Percentiles rank a stretch among this genome's conserved stretches.
Conservation (phyloP, 2,113 vertebrate species). For the Numida meleagris region DNA sequence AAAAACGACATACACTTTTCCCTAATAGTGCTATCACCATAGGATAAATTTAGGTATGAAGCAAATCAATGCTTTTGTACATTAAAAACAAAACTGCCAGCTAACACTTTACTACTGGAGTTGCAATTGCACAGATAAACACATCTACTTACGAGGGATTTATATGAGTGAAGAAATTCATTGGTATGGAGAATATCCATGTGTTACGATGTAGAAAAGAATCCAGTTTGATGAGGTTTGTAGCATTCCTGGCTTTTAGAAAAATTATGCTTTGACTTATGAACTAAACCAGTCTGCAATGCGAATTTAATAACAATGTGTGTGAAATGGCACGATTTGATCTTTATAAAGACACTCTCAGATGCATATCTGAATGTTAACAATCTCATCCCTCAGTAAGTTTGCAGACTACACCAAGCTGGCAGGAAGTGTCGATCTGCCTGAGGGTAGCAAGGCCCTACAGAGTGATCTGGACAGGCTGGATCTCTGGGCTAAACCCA, state of each 20-base stretch:
- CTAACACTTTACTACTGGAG: background rate
- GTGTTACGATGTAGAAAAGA: constrained; percentile 1
- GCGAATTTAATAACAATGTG: background rate
- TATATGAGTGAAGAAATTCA: background rate
- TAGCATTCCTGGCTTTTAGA: background rate
- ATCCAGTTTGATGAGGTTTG: background rate
- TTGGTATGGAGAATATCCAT: background rate
- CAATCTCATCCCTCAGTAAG: too few species aligned
- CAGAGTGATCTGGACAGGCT: too few species aligned
- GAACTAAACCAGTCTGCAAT: background rate
- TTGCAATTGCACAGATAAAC: background rate
- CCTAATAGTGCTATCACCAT: background rate
- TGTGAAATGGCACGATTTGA: background rate
- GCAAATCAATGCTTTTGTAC: background rate
- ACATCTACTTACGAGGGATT: background rate
- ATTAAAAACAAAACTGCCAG: background rate
- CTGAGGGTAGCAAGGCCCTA: too few species aligned
- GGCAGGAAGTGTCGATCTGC: too few species aligned
- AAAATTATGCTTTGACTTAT: background rate
- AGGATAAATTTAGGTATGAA: background rate
- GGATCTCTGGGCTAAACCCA: too few species aligned
- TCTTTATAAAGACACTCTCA: background rate
- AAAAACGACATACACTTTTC: background rate
- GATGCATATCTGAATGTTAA: background rate
- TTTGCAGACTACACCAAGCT: too few species aligned